phyloP scores from a whole-genome alignment of 2,113 vertebrate genomes.

The Pterocles burchelli region DNA sequence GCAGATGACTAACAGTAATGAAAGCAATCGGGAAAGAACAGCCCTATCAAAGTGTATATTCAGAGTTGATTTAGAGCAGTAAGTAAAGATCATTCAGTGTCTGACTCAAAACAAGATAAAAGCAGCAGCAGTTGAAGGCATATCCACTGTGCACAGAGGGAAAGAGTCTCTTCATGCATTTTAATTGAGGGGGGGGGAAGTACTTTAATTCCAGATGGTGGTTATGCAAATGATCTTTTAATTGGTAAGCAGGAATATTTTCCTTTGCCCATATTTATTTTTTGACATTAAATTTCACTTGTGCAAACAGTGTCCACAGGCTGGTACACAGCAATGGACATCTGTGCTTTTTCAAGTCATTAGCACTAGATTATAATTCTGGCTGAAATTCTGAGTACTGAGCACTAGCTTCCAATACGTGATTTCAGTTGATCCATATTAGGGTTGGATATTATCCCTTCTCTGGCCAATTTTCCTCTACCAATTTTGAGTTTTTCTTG shows the following conservation, averaged over 20 bases:
- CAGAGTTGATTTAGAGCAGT: background rate
- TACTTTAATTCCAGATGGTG: conserved; percentile 27
- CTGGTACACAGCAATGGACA: background rate
- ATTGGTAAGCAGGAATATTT: conserved; percentile 17
- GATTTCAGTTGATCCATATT: background rate
- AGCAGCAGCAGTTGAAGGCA: background rate
- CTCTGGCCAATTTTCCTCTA: background rate
- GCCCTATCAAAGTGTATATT: background rate
- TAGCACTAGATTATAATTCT: conserved; percentile 19
- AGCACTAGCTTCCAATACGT: background rate
- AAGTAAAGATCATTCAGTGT: background rate
- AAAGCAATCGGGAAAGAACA: background rate
- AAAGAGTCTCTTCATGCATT: background rate
- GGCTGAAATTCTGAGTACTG: background rate
- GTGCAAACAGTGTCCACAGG: background rate
- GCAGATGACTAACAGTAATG: background rate
- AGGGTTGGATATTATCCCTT: background rate
- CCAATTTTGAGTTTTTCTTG: background rate
- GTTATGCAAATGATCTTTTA: conserved; percentile 17
- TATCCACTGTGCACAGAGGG: background rate
- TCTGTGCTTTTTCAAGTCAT: conserved; percentile 33
- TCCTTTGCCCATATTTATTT: conserved; percentile 33
- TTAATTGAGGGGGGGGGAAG: background rate
- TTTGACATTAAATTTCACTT: conserved; percentile 25
- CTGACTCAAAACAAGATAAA: background rate